phyloP scores from a whole-genome alignment of 2,888 invertebrate genomes.

The Microctonus hyperodae region DNA sequence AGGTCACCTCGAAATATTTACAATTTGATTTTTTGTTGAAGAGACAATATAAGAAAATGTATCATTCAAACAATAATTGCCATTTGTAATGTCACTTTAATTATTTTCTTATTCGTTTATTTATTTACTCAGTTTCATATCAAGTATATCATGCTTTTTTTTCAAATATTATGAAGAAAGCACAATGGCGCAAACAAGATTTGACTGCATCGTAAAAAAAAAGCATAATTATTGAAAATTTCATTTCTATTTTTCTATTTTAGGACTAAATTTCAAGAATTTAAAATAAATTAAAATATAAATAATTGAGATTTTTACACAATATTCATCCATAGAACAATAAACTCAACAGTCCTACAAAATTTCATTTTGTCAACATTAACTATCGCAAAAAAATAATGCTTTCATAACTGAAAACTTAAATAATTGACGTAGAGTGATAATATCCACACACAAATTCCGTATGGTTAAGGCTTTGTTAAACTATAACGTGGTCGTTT shows the following conservation, averaged over 20 bases:
- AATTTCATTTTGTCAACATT: background rate
- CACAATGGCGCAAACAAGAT: too few relatives aligned
- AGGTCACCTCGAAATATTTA: constrained; percentile 31
- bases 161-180: too few relatives aligned
- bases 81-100: background rate
- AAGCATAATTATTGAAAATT: too few relatives aligned
- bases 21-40: constrained; percentile 12
- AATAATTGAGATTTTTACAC: too few relatives aligned
- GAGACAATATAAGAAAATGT: constrained; percentile 1
- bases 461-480: constrained; percentile 50
- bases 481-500: constrained; percentile 60
- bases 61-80: background rate
- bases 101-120: background rate
- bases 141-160: too few relatives aligned
- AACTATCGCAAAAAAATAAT: background rate
- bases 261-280: too few relatives aligned
- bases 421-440: background rate
- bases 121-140: too few relatives aligned
- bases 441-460: background rate
- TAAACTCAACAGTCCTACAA: background rate
- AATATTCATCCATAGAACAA: background rate
- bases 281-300: too few relatives aligned
- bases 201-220: too few relatives aligned
- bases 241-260: too few relatives aligned
- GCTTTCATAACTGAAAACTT: background rate